Percentiles rank a stretch among this genome's conserved stretches.
Conservation (phyloP, 1,140 invertebrate species). For the Drosophila hydei region DNA sequence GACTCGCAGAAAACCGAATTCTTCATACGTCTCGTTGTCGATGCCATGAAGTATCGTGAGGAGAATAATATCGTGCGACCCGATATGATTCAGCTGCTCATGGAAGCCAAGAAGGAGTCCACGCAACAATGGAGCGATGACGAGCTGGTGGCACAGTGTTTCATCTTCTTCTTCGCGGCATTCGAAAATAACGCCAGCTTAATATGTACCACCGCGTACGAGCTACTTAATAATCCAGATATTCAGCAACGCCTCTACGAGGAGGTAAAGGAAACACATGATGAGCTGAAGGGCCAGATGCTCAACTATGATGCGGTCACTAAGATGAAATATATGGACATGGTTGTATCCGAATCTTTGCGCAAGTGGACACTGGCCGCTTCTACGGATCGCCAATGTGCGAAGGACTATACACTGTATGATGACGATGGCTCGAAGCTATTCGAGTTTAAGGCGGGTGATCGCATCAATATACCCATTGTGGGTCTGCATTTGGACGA, state of each 20-base stretch:
- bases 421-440: conserved; percentile 57
- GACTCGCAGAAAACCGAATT: conserved; percentile 59
- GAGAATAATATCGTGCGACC: conserved; percentile 81
- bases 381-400: conserved; percentile 85
- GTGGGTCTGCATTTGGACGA: conserved; percentile 84
- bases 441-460: conserved; percentile 70
- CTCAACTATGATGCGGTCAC: conserved; percentile 85
- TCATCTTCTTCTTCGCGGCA: conserved; percentile 85
- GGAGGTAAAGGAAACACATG: conserved; percentile 85
- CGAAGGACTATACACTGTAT: conserved; percentile 84
- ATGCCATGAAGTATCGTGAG: conserved; percentile 81
- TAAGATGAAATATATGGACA: conserved; percentile 88
- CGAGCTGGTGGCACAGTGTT: conserved; percentile 85
- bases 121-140: conserved; percentile 84
- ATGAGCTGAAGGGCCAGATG: conserved; percentile 80
- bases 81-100: conserved; percentile 84
- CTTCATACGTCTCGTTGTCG: conserved; percentile 75
- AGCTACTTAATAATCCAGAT: conserved; percentile 85
- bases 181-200: conserved; percentile 87
- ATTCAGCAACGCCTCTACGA: conserved; percentile 86
- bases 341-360: conserved; percentile 86
- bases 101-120: conserved; percentile 83
- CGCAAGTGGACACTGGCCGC: conserved; percentile 85
- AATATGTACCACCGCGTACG: conserved; percentile 85
- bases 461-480: conserved; percentile 83